Base-by-base conservation (phyloP, 2,888 invertebrate species). In the Masnerella sp. region DNA sequence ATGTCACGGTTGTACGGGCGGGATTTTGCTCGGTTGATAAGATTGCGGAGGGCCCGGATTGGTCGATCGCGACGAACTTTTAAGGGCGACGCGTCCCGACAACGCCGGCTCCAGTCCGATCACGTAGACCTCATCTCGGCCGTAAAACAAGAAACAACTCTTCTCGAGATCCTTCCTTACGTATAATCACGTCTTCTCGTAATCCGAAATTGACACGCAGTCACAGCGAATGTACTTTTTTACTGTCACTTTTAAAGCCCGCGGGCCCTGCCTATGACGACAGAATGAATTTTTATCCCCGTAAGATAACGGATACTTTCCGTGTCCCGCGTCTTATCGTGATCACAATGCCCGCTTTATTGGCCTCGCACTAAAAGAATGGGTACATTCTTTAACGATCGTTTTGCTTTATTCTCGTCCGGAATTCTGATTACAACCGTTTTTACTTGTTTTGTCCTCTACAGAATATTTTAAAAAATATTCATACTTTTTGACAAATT, bases 51-150 rank as follows among this genome's bases (percentile, higher is more conserved):
- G 62, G 49, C 49, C 54, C 68, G 75, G 64, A 79, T 78, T 77
- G 52, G 51, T 45, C 68, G 78, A 38, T 76, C 71, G 69, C 78
- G 77, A 81, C 79, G 79, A 82, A 81, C 79, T 81, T 82, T 78
- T 74, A 79, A 76, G 76, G 71, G 71, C 58, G 74, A 74, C 67
- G 61, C 61, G 73, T 30, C 56, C 47, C 58, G 64, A 38, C 54
- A 65, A 62, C 61, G 61, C 49, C 47, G 51, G 38, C 61, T 38
- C 30, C 20, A 84, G 82, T 81, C 85, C 80, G 84, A 83, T 86
- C 86, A 85, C 86, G 85, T 86, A 83, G 81, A 79, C 82, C 65
- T 82, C 85, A 85, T 85, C 84, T 83, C 62, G 77, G 71, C 71
- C 76, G 67, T 79, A 78, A 77, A 79, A 77, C 78, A 79, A 77